These are phyloP conservation scores for Labia minor DNA, from an alignment of 2,888 invertebrate species.

Conservation along the genomic window DNA sequence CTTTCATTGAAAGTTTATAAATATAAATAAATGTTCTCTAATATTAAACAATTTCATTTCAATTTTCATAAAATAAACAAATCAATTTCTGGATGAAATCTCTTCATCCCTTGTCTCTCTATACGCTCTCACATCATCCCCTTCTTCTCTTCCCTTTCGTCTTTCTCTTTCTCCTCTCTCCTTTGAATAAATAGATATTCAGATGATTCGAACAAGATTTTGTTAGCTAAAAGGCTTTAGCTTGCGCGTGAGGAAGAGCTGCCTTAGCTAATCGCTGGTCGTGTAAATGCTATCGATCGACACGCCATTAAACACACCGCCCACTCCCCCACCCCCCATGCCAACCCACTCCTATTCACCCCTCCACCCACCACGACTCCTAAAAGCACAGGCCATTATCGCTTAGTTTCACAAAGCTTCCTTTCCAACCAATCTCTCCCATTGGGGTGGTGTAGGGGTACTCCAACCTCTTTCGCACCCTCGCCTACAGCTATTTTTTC, in stretches of 20 bases:
- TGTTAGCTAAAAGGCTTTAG: slow-evolving; percentile 13
- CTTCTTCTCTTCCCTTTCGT: too few species aligned
- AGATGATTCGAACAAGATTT: neutral
- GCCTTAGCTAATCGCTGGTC: slow-evolving; percentile 13
- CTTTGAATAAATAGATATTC: slow-evolving; percentile 4
- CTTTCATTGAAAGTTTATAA: too few species aligned
- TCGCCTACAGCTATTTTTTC: neutral
- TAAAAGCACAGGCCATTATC: slow-evolving; percentile 7
- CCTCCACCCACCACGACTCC: neutral
- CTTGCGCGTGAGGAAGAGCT: slow-evolving; percentile 2
- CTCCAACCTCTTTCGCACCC: neutral
- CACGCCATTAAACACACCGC: neutral
- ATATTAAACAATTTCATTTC: too few species aligned
- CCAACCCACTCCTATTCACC: neutral
- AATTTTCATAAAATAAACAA: slow-evolving; percentile 4
- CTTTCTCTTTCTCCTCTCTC: neutral
- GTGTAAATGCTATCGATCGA: slow-evolving; percentile 13
- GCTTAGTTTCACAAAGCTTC: slow-evolving; percentile 13
- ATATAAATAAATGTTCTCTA: too few species aligned
- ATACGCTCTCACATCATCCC: too few species aligned
- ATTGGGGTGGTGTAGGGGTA: neutral
- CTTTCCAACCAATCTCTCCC: slow-evolving; percentile 13
- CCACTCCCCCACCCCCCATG: neutral
- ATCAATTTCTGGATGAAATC: neutral
- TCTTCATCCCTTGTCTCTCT: neutral